These are phyloP conservation scores for Zaprionus inermis DNA, from an alignment of 1,140 invertebrate species.

Conservation along the genomic window DNA sequence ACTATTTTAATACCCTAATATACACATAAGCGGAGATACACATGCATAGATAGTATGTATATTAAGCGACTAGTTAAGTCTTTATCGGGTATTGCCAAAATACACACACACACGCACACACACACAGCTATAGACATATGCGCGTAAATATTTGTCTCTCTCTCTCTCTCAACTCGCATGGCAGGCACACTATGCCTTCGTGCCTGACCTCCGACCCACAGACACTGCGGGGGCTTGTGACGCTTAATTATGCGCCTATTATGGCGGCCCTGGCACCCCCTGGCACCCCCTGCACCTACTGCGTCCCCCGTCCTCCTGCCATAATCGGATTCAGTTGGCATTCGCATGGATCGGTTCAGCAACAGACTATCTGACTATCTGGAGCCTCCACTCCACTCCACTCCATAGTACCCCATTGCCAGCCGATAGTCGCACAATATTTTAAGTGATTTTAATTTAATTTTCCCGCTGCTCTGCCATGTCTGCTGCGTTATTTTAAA, in stretches of 20 bases:
- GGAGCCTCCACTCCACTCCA: constrained; percentile 10
- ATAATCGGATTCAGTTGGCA: constrained; percentile 38
- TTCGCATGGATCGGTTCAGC: background rate
- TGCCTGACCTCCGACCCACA: background rate
- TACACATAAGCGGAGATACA: background rate
- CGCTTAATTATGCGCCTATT: constrained; percentile 75
- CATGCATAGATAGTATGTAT: background rate
- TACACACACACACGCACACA: background rate
- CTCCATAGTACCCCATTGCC: background rate
- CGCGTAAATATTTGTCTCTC: constrained; percentile 7
- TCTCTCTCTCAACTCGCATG: background rate
- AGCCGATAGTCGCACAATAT: constrained; percentile 59
- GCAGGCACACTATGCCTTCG: background rate
- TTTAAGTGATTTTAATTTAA: constrained; percentile 83
- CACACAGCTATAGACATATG: background rate
- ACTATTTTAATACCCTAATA: constrained; percentile 4
- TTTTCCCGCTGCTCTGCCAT: constrained; percentile 47
- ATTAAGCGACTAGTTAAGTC: background rate
- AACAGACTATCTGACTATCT: background rate
- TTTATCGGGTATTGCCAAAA: constrained; percentile 9
- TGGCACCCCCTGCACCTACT: too few species aligned
- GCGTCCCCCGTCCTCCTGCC: background rate
- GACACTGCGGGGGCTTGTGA: constrained; percentile 17
- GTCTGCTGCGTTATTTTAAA: constrained; percentile 14
- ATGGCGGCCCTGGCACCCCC: constrained; percentile 34